Percentiles rank a stretch among this genome's conserved stretches.
These are phyloP conservation scores for Chondrosia reniformis DNA, from an alignment of 37 sponge, comb jelly and placozoan genomes.

Conservation along the genomic window DNA sequence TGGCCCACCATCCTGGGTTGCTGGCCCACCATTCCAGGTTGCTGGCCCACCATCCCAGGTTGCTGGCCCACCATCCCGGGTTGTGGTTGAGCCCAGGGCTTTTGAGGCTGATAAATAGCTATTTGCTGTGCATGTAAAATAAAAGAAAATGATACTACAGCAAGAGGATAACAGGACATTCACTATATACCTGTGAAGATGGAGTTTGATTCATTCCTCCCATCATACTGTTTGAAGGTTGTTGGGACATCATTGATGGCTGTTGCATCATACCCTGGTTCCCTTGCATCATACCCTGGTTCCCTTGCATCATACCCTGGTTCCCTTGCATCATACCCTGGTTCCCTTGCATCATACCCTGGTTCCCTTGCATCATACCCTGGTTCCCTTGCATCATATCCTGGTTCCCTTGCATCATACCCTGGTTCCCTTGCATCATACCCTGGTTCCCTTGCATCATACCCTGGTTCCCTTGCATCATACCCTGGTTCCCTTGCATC, in stretches of 20 bases:
- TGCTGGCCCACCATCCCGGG: constrained; percentile 24
- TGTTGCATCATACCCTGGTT: too few species aligned
- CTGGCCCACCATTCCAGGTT: not conserved
- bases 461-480: not conserved
- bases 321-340: too few species aligned
- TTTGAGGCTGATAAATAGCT: constrained; percentile 70
- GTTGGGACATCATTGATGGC: too few species aligned
- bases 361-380: too few species aligned
- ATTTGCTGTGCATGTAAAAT: constrained; percentile 38
- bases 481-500: not conserved
- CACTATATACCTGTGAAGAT: not conserved
- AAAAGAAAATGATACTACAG: not conserved
- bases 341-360: too few species aligned
- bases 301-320: too few species aligned
- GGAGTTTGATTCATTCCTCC: too few species aligned
- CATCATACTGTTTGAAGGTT: too few species aligned
- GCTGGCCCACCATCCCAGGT: constrained; percentile 8
- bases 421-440: not conserved
- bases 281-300: too few species aligned
- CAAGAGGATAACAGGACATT: not conserved
- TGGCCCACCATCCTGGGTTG: constrained; percentile 6
- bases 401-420: too few species aligned
- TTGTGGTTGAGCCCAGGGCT: constrained; percentile 30
- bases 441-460: constrained; percentile 17
- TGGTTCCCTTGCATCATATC: too few species aligned